Conservation (phyloP, 2,113 vertebrate species). For the Chionis minor region DNA sequence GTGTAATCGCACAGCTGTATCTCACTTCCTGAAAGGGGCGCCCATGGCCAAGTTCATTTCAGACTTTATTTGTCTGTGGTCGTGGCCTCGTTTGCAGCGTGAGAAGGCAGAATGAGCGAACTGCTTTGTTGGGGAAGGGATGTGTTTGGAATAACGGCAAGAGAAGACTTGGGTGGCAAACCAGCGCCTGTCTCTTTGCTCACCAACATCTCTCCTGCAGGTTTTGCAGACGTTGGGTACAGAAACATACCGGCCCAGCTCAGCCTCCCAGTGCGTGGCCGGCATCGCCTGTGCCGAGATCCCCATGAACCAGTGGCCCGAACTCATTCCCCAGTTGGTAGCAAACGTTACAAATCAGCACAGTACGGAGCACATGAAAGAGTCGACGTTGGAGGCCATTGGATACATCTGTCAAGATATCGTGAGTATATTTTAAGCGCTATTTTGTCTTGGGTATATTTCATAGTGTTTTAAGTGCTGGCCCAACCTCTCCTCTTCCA, state of each 20-base stretch:
- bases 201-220: slow-evolving; percentile 46
- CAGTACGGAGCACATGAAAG: slow-evolving; percentile 99
- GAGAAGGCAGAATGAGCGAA: neutral
- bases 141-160: accelerated
- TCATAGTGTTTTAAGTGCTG: neutral
- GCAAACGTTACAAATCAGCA: slow-evolving; percentile 94
- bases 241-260: slow-evolving; percentile 95
- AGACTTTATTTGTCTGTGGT: neutral
- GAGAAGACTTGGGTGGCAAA: accelerated
- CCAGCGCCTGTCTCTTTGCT: accelerated
- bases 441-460: too few species aligned
- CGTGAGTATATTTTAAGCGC: slow-evolving; percentile 74
- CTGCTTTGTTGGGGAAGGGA: too few species aligned
- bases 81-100: accelerated
- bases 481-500: neutral
- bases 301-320: slow-evolving; percentile 95
- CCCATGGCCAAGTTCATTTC: neutral
- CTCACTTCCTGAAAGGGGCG: neutral
- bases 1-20: neutral
- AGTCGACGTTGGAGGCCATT: slow-evolving; percentile 97
- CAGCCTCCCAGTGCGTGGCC: slow-evolving; percentile 95
- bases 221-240: slow-evolving; percentile 96
- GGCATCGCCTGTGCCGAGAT: slow-evolving; percentile 98
- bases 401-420: slow-evolving; percentile 99
- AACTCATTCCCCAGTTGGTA: slow-evolving; percentile 94